phyloP scores from a whole-genome alignment of 1,140 invertebrate genomes.

The Atta colombica region DNA sequence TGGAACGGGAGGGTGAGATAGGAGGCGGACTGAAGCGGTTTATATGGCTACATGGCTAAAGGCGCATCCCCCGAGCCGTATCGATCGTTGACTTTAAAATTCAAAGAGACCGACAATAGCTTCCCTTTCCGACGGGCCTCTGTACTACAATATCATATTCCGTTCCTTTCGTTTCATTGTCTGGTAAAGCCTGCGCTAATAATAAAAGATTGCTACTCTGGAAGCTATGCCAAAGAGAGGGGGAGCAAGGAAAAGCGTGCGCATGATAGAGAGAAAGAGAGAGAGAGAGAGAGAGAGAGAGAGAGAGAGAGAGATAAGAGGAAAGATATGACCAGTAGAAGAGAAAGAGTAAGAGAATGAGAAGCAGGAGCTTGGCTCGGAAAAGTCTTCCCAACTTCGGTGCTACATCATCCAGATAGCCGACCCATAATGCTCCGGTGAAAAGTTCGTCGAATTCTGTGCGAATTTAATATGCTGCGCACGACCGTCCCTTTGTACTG shows the following conservation, averaged over 20 bases:
- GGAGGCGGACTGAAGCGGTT: slow-evolving; percentile 72
- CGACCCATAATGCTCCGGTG: slow-evolving; percentile 80
- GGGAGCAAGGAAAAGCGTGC: slow-evolving; percentile 26
- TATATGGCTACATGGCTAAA: slow-evolving; percentile 85
- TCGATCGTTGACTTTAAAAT: slow-evolving; percentile 87
- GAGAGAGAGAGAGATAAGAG: slow-evolving; percentile 64
- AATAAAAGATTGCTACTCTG: slow-evolving; percentile 87
- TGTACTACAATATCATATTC: slow-evolving; percentile 87
- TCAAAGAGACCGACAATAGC: slow-evolving; percentile 87
- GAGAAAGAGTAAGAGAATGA: slow-evolving; percentile 68
- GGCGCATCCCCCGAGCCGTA: slow-evolving; percentile 86
- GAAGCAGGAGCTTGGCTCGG: slow-evolving; percentile 62
- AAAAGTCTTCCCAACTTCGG: slow-evolving; percentile 82
- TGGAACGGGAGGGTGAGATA: slow-evolving; percentile 70
- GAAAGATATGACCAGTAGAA: slow-evolving; percentile 68
- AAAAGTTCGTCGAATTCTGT: slow-evolving; percentile 84
- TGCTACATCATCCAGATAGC: slow-evolving; percentile 85
- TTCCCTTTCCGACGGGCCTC: slow-evolving; percentile 82
- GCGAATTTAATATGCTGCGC: slow-evolving; percentile 84
- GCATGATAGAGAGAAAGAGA: neutral
- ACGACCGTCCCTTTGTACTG: slow-evolving; percentile 62
- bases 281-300: slow-evolving; percentile 57
- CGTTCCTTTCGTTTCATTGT: slow-evolving; percentile 87
- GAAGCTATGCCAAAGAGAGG: slow-evolving; percentile 76
- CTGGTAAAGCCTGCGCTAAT: slow-evolving; percentile 87